Percentiles rank a stretch among this genome's conserved stretches.
Evolutionary conservation across 2,888 invertebrate species (phyloP).

Genomic region (Magallana nippona): DNA sequence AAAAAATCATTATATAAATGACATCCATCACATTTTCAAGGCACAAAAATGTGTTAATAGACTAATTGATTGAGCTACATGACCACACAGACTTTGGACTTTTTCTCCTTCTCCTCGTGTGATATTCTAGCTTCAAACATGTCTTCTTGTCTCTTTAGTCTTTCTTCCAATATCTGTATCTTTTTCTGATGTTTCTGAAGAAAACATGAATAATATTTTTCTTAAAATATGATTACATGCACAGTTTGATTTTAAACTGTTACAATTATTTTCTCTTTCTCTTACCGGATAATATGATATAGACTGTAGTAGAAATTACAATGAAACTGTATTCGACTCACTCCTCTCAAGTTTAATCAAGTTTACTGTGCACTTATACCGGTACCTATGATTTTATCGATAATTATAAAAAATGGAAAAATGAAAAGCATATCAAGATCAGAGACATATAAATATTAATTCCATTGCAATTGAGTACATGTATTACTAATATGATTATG

Average conservation of each 20-base stretch:
- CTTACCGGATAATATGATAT: too few species aligned
- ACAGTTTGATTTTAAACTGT: neutral
- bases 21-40: neutral
- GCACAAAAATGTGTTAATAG: neutral
- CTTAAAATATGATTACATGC: neutral
- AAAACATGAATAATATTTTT: neutral
- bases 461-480: too few species aligned
- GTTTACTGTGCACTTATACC: too few species aligned
- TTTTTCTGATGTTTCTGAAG: conserved; percentile 8
- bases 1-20: neutral
- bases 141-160: conserved; percentile 23
- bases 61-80: conserved; percentile 7
- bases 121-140: conserved; percentile 4
- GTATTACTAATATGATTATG: too few species aligned
- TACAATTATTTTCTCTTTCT: too few species aligned
- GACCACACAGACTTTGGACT: conserved; percentile 35
- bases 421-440: too few species aligned
- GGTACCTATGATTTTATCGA: too few species aligned
- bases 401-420: too few species aligned
- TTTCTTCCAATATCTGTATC: neutral
- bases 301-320: too few species aligned
- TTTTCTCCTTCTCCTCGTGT: conserved; percentile 38
- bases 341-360: too few species aligned
- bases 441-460: too few species aligned
- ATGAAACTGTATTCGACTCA: too few species aligned